Conservation (phyloP, 2,797 vertebrate species). For the Chaetophractus vellerosus region DNA sequence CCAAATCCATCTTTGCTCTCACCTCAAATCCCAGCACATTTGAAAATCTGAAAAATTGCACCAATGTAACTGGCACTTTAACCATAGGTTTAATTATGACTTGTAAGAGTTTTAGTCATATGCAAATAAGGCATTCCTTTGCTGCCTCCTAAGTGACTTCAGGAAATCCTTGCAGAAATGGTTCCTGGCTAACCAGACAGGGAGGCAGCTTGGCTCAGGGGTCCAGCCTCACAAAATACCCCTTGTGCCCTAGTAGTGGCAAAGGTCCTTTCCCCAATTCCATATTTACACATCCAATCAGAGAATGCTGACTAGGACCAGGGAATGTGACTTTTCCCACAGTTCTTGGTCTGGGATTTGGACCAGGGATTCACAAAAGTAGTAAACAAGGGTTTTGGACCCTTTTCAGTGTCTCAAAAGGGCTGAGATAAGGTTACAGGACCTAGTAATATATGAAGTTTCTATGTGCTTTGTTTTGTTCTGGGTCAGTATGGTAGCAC, state of each 20-base stretch:
- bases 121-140: slow-evolving; percentile 29
- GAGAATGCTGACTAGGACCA: neutral
- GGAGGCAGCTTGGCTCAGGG: neutral
- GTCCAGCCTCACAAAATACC: neutral
- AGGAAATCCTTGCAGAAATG: slow-evolving; percentile 24
- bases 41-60: neutral
- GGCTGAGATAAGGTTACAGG: neutral
- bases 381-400: neutral
- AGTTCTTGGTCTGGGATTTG: neutral
- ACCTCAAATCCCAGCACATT: neutral
- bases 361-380: neutral
- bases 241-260: neutral
- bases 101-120: neutral
- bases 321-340: neutral
- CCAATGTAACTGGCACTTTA: neutral
- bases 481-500: neutral
- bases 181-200: neutral
- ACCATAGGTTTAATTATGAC: neutral
- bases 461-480: neutral
- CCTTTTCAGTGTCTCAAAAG: neutral
- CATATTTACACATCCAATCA: neutral
- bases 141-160: neutral
- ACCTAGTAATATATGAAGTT: neutral
- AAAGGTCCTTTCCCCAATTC: neutral
- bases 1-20: slow-evolving; percentile 26